Conservation (phyloP, 1,140 invertebrate genomes). For the Habropoda laboriosa region DNA sequence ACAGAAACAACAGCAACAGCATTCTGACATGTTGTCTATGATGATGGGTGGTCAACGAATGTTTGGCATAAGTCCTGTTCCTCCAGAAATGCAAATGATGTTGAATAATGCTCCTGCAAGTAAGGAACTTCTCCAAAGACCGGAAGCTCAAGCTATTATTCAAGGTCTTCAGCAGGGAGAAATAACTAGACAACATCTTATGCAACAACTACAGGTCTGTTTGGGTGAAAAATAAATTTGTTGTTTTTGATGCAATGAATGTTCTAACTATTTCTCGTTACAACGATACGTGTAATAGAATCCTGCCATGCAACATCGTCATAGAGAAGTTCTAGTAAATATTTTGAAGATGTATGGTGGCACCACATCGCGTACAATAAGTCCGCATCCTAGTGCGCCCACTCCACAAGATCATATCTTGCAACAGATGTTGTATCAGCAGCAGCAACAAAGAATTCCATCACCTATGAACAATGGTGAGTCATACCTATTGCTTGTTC, state of each 20-base stretch:
- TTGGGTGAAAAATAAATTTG: neutral
- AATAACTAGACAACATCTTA: constrained; percentile 87
- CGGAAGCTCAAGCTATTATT: constrained; percentile 88
- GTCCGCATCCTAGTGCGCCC: constrained; percentile 78
- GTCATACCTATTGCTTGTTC: constrained; percentile 4
- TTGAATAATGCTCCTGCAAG: constrained; percentile 80
- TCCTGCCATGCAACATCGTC: constrained; percentile 86
- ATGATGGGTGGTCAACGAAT: constrained; percentile 77
- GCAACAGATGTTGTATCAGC: constrained; percentile 78
- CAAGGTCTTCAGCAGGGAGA: constrained; percentile 88
- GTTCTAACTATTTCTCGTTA: constrained; percentile 28
- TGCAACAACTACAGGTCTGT: constrained; percentile 86
- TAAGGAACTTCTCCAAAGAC: constrained; percentile 86
- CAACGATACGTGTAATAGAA: constrained; percentile 78
- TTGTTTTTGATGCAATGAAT: constrained; percentile 4
- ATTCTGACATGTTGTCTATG: constrained; percentile 80
- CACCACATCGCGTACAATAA: constrained; percentile 81
- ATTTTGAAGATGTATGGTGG: constrained; percentile 84
- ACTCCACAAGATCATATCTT: constrained; percentile 77
- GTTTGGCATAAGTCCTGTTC: constrained; percentile 80
- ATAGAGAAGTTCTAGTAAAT: constrained; percentile 87
- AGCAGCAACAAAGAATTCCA: constrained; percentile 79
- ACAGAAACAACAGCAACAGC: constrained; percentile 72
- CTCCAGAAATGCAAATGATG: constrained; percentile 83
- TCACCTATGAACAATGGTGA: constrained; percentile 82